phyloP scores from a whole-genome alignment of 1,140 invertebrate genomes.

The Drosophila kanapiae region DNA sequence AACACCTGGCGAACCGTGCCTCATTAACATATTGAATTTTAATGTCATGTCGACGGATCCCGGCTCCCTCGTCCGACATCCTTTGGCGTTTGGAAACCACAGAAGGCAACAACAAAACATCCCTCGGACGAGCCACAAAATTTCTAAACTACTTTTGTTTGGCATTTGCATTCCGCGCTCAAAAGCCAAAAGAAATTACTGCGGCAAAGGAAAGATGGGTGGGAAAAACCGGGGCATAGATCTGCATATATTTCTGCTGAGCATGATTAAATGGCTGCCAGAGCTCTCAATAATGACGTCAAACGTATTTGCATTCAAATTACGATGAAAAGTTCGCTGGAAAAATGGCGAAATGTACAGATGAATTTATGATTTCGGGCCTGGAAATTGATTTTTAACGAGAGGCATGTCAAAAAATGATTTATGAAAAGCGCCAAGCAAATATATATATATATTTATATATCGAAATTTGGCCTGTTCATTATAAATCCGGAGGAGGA shows the following conservation, averaged over 20 bases:
- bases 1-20: constrained; percentile 54
- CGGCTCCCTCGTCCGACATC: not conserved
- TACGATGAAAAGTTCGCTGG: constrained; percentile 41
- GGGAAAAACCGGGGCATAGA: constrained; percentile 24
- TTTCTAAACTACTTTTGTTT: constrained; percentile 74
- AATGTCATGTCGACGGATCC: constrained; percentile 64
- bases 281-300: constrained; percentile 60
- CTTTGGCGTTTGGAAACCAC: constrained; percentile 24
- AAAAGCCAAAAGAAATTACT: constrained; percentile 59
- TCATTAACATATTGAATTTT: constrained; percentile 81
- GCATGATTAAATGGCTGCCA: constrained; percentile 71
- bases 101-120: constrained; percentile 42
- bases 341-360: constrained; percentile 30
- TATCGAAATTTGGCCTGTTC: not conserved
- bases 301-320: constrained; percentile 67
- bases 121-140: constrained; percentile 67
- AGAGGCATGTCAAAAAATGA: constrained; percentile 40
- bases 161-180: constrained; percentile 64
- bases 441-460: not conserved
- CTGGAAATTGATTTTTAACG: constrained; percentile 63
- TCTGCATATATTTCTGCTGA: constrained; percentile 66
- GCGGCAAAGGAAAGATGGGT: constrained; percentile 38
- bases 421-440: constrained; percentile 11
- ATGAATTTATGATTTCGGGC: constrained; percentile 46
- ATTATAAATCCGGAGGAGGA: constrained; percentile 16